A percentile compares a stretch with the other conserved stretches of the same genome.
Conservation (phyloP, 2,888 invertebrate species). For the Elmis aenea region DNA sequence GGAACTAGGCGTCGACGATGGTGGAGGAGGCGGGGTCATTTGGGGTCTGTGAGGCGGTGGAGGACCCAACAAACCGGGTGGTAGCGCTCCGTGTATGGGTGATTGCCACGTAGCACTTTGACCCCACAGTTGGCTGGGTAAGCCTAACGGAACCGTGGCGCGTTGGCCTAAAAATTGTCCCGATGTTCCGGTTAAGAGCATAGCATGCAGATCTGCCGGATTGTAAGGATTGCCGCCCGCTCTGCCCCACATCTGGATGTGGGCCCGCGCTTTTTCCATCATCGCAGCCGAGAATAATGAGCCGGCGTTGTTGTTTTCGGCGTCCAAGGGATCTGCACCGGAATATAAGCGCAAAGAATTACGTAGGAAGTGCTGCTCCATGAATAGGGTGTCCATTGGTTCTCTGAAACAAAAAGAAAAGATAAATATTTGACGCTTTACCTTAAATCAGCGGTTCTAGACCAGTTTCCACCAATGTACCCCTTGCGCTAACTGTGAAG, state of each 20-base stretch:
- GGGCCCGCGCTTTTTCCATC: slow-evolving; percentile 55
- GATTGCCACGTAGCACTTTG: slow-evolving; percentile 39
- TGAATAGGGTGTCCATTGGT: slow-evolving; percentile 73
- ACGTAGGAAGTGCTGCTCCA: slow-evolving; percentile 70
- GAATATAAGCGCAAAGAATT: slow-evolving; percentile 55
- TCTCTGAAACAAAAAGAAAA: slow-evolving; percentile 51
- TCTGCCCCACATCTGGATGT: slow-evolving; percentile 52
- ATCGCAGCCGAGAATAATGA: slow-evolving; percentile 49
- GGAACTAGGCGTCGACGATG: slow-evolving; percentile 50
- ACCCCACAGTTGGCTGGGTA: slow-evolving; percentile 48
- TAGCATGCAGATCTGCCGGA: slow-evolving; percentile 45
- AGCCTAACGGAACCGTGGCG: slow-evolving; percentile 39
- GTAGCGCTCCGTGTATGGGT: slow-evolving; percentile 41
- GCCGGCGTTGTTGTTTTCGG: slow-evolving; percentile 45
- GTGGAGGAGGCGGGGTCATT: slow-evolving; percentile 47
- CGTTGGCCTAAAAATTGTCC: slow-evolving; percentile 42
- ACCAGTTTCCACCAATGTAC: too few relatives aligned
- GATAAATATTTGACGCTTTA: too few relatives aligned
- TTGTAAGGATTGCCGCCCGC: slow-evolving; percentile 50
- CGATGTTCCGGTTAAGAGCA: slow-evolving; percentile 40
- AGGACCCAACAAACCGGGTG: slow-evolving; percentile 44
- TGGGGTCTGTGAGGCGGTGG: slow-evolving; percentile 42
- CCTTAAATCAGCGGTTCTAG: too few relatives aligned
- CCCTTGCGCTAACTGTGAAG: too few relatives aligned
- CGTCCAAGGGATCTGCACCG: slow-evolving; percentile 53